Conservation (phyloP, 2,797 vertebrate genomes). For the Syndactyla subalaris region DNA sequence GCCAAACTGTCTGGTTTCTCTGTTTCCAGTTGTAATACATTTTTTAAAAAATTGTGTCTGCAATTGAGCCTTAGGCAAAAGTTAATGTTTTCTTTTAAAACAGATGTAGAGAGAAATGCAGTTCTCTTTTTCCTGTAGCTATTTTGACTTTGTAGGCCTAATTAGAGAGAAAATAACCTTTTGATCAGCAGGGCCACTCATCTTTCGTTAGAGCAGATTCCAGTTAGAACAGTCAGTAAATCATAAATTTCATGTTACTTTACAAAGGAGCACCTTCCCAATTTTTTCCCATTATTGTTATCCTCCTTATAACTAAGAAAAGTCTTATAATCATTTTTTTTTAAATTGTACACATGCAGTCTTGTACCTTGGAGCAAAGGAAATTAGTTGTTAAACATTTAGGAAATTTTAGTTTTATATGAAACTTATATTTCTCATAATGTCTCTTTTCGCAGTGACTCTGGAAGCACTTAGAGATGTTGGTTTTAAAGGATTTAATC, state of each 20-base stretch:
- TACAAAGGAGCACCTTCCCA: not conserved
- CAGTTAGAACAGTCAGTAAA: not conserved
- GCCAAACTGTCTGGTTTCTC: not conserved
- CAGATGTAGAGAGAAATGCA: not conserved
- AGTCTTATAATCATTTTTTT: not conserved
- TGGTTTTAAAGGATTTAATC: slow-evolving; percentile 80
- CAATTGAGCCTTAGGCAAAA: not conserved
- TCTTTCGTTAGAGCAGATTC: not conserved
- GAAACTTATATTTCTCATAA: slow-evolving; percentile 1
- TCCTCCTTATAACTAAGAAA: not conserved
- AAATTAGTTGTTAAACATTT: not conserved
- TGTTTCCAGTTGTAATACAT: not conserved
- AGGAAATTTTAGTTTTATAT: not conserved
- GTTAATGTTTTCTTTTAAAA: not conserved
- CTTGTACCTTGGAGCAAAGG: not conserved
- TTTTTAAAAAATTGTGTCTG: not conserved
- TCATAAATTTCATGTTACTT: not conserved
- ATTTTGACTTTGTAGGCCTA: not conserved
- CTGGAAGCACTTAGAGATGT: slow-evolving; percentile 51
- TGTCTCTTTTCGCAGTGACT: slow-evolving; percentile 70
- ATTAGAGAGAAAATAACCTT: not conserved
- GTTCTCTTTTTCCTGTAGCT: not conserved
- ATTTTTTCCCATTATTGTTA: not conserved
- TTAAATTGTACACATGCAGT: not conserved
- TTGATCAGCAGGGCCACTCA: not conserved